Percentiles rank a stretch among this genome's conserved stretches.
phyloP scores from a whole-genome alignment of 2,888 invertebrate genomes.

The Tetramorium bicarinatum region DNA sequence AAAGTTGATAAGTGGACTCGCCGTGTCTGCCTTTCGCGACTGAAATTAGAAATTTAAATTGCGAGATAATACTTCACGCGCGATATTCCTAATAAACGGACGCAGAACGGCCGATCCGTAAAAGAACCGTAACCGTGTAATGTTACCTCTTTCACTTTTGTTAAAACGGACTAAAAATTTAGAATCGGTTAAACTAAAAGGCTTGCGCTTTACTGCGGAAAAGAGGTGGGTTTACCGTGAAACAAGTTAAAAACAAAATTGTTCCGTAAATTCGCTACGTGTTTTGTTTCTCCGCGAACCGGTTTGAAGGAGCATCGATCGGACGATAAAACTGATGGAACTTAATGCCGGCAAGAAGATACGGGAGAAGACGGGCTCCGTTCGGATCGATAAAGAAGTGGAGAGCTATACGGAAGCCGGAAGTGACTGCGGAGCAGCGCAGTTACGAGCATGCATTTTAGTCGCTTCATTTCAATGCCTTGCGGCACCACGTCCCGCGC shows the following conservation, averaged over 20 bases:
- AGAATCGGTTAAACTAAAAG: background rate
- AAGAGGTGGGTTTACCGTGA: background rate
- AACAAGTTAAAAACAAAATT: slow-evolving; percentile 16
- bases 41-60: slow-evolving; percentile 19
- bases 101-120: background rate
- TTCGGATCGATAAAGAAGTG: slow-evolving; percentile 60
- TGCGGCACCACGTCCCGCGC: slow-evolving; percentile 32
- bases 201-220: background rate
- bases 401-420: slow-evolving; percentile 57
- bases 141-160: background rate
- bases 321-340: slow-evolving; percentile 50
- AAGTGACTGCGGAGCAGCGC: slow-evolving; percentile 66
- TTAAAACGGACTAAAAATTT: background rate
- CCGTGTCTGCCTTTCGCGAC: background rate
- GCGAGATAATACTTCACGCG: background rate
- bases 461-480: slow-evolving; percentile 78
- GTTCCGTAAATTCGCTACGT: slow-evolving; percentile 30
- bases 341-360: slow-evolving; percentile 48
- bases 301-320: slow-evolving; percentile 24
- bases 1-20: background rate
- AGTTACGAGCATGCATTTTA: slow-evolving; percentile 78
- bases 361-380: slow-evolving; percentile 51
- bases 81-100: background rate
- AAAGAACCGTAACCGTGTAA: background rate
- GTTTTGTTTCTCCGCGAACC: slow-evolving; percentile 12